Evolutionary conservation across 1,140 invertebrate species (phyloP).

Genomic region (Acromyrmex heyeri): DNA sequence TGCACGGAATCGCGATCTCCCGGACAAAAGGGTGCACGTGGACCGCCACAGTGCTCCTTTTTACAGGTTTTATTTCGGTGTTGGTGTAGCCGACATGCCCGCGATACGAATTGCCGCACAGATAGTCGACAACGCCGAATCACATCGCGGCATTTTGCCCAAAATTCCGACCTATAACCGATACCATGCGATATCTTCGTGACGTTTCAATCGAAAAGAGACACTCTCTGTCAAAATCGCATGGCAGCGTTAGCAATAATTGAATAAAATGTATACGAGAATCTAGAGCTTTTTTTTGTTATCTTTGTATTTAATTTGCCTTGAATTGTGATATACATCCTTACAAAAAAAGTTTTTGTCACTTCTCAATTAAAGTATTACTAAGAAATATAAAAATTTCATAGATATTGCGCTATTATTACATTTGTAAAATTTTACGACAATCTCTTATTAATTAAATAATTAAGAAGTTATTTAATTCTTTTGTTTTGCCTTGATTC

Average conservation of each 20-base stretch:
- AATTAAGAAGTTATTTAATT: too few relatives aligned
- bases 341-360: background rate
- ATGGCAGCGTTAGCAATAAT: too few relatives aligned
- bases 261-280: too few relatives aligned
- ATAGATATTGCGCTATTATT: too few relatives aligned
- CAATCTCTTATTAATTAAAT: too few relatives aligned
- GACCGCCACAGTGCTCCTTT: background rate
- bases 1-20: constrained; percentile 50
- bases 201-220: background rate
- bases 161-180: constrained; percentile 21
- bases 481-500: too few relatives aligned
- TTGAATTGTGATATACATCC: too few relatives aligned
- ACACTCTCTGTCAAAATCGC: background rate
- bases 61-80: constrained; percentile 54
- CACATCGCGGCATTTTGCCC: constrained; percentile 8
- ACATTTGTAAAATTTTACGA: too few relatives aligned
- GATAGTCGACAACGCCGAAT: constrained; percentile 33
- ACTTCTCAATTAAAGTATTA: too few relatives aligned
- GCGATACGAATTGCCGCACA: constrained; percentile 57
- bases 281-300: background rate
- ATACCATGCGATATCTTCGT: background rate
- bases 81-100: constrained; percentile 37
- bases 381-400: too few relatives aligned
- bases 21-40: constrained; percentile 54
- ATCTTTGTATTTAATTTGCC: background rate